These are phyloP conservation scores for Prosapia bicincta DNA, from an alignment of 2,888 invertebrate genomes.

Conservation along the genomic window DNA sequence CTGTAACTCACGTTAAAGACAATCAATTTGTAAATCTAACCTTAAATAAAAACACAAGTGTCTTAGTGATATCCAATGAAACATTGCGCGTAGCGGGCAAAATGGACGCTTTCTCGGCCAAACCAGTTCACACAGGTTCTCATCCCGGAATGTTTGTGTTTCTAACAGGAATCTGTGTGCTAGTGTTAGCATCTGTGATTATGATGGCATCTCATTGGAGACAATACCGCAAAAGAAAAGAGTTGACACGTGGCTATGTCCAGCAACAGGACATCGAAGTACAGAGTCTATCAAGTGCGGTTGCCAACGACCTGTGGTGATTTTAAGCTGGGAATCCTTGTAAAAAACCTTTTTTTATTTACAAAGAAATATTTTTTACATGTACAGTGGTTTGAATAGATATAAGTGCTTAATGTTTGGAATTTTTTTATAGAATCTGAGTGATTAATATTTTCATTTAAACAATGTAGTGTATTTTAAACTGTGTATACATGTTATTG, in stretches of 20 bases:
- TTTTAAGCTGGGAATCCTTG: neutral
- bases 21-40: neutral
- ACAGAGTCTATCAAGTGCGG: neutral
- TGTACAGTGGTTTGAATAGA: neutral
- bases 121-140: neutral
- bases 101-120: neutral
- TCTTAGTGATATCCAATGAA: neutral
- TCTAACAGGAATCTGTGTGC: slow-evolving; percentile 3
- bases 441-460: neutral
- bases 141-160: slow-evolving; percentile 22
- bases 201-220: slow-evolving; percentile 17
- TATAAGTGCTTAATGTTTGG: neutral
- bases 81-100: neutral
- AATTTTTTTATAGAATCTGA: neutral
- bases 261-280: slow-evolving; percentile 22
- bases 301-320: slow-evolving; percentile 16
- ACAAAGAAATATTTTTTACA: neutral
- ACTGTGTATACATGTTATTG: neutral
- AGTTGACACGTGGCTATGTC: neutral
- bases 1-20: neutral
- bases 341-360: neutral
- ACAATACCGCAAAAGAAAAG: neutral
- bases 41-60: neutral
- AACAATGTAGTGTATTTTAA: neutral
- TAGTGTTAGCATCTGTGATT: slow-evolving; percentile 3